Evolutionary conservation across 2,888 invertebrate species (phyloP).

Genomic region (Drosophila colorata): DNA sequence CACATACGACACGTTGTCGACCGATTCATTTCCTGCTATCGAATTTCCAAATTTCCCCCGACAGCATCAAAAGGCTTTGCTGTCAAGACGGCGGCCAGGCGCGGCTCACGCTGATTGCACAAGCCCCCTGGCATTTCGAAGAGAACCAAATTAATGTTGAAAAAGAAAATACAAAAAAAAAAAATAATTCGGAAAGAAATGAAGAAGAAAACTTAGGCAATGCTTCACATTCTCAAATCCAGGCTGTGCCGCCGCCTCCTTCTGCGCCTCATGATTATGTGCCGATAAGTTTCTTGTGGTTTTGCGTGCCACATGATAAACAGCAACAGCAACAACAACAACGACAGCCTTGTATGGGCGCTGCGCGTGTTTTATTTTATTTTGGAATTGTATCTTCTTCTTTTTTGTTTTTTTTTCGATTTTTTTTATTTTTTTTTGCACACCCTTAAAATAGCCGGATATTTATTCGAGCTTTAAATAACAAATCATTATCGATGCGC

Average conservation of each 20-base stretch:
- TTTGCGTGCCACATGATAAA: constrained; percentile 54
- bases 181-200: not conserved
- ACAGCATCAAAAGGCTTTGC: constrained; percentile 48
- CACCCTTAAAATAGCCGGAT: constrained; percentile 61
- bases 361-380: constrained; percentile 27
- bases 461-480: constrained; percentile 73
- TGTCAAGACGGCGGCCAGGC: constrained; percentile 19
- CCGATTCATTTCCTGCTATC: constrained; percentile 71
- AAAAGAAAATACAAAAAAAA: constrained; percentile 15
- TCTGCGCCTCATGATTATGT: constrained; percentile 57
- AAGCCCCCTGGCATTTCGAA: constrained; percentile 68
- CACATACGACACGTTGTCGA: constrained; percentile 63
- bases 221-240: constrained; percentile 50
- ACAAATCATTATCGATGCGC: constrained; percentile 79
- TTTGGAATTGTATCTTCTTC: constrained; percentile 21
- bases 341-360: constrained; percentile 13
- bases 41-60: constrained; percentile 62
- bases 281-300: constrained; percentile 67
- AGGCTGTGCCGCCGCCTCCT: constrained; percentile 21
- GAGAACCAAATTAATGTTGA: constrained; percentile 73
- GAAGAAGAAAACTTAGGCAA: constrained; percentile 22
- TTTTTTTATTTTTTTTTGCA: constrained; percentile 16
- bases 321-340: constrained; percentile 15
- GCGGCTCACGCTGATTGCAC: constrained; percentile 70
- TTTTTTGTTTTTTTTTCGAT: constrained; percentile 15